phyloP scores from a whole-genome alignment of 2,797 vertebrate species.

The Sebastes trivittatus region DNA sequence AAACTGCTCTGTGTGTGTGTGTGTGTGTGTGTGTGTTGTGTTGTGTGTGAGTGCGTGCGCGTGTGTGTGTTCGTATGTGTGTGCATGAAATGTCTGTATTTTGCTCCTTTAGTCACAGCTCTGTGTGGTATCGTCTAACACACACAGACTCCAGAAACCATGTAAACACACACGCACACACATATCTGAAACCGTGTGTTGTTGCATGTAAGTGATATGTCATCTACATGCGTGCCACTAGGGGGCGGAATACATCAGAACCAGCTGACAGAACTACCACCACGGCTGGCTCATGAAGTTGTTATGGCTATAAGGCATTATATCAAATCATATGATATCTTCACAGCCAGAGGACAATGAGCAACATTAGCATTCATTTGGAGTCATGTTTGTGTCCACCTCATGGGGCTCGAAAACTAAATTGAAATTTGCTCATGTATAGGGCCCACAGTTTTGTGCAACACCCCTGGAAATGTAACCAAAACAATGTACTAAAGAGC shows the following conservation, averaged over 20 bases:
- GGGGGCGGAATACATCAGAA: background rate
- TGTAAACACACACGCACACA: conserved; percentile 92
- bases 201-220: background rate
- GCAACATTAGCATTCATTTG: background rate
- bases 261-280: background rate
- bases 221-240: background rate
- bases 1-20: conserved; percentile 71
- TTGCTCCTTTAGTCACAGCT: conserved; percentile 98
- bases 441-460: too few relatives aligned
- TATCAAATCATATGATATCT: background rate
- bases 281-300: background rate
- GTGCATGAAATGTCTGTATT: conserved; percentile 98
- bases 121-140: conserved; percentile 94
- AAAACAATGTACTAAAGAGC: background rate
- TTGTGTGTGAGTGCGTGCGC: background rate
- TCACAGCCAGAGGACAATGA: background rate
- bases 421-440: too few relatives aligned
- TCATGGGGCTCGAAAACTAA: too few relatives aligned
- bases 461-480: background rate
- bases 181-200: background rate
- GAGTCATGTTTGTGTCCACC: background rate
- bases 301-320: background rate
- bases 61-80: conserved; percentile 66
- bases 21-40: conserved; percentile 1
- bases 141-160: conserved; percentile 78